Conservation (phyloP, 2,113 vertebrate species). For the Gymnobelideus leadbeateri region DNA sequence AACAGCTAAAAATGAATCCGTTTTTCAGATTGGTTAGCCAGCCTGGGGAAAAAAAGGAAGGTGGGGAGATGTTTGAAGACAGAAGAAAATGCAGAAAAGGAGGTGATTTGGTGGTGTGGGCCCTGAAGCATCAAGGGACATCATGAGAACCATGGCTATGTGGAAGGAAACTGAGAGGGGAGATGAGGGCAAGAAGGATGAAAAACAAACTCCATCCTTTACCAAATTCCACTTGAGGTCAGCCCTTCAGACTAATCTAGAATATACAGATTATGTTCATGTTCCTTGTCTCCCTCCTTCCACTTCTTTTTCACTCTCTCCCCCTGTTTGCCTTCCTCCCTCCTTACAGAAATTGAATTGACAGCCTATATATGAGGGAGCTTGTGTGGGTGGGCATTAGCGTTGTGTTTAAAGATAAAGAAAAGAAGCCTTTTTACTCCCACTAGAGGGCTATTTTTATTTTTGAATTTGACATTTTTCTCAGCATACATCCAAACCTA, state of each 20-base stretch:
- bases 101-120: neutral
- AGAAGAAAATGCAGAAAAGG: neutral
- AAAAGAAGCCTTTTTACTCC: neutral
- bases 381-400: neutral
- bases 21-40: neutral
- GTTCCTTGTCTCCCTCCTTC: neutral
- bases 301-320: no score
- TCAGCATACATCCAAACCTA: neutral
- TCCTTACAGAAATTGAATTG: neutral
- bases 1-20: neutral
- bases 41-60: neutral
- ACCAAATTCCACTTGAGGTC: neutral
- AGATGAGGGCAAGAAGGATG: neutral
- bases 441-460: neutral
- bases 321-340: neutral
- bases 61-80: neutral
- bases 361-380: constrained; percentile 14
- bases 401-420: neutral
- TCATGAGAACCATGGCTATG: neutral
- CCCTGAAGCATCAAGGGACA: neutral
- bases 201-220: neutral
- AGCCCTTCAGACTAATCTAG: neutral
- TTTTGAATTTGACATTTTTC: neutral
- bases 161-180: neutral
- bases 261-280: neutral